phyloP scores from a whole-genome alignment of 2,113 vertebrate species.

The Oreotrochilus melanogaster region DNA sequence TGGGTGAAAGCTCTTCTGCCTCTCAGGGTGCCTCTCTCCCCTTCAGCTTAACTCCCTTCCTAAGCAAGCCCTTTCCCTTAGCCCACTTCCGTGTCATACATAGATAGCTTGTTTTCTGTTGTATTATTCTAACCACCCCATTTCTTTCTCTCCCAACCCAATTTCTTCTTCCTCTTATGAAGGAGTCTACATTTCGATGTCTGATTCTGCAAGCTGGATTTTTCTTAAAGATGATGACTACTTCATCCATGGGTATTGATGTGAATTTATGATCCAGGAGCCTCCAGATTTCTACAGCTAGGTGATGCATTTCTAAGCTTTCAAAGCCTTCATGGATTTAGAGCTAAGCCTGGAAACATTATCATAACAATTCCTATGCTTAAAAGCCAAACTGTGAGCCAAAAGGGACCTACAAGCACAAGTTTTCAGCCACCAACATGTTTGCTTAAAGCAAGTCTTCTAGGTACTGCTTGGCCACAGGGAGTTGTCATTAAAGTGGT shows the following conservation, averaged over 20 bases:
- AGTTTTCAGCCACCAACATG: background rate
- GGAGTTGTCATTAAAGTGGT: conserved; percentile 1
- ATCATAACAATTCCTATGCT: background rate
- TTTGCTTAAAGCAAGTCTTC: background rate
- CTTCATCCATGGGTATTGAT: background rate
- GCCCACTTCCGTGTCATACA: background rate
- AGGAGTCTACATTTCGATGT: background rate
- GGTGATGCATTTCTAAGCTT: background rate
- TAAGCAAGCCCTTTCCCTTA: background rate
- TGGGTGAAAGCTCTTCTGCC: background rate
- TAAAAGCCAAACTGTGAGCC: background rate
- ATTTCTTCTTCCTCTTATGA: background rate
- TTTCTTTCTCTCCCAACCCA: background rate
- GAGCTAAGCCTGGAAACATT: background rate
- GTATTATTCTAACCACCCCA: background rate
- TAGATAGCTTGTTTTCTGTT: background rate
- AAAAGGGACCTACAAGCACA: background rate
- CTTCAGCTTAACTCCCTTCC: background rate
- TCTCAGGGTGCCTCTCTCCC: background rate
- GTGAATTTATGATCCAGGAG: background rate
- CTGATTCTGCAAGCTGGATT: background rate
- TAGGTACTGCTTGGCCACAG: background rate
- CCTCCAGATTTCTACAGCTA: background rate
- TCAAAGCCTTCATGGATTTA: background rate
- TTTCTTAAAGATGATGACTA: background rate